Conservation (phyloP, 2,797 vertebrate genomes). For the Brachyalestes nurse region DNA sequence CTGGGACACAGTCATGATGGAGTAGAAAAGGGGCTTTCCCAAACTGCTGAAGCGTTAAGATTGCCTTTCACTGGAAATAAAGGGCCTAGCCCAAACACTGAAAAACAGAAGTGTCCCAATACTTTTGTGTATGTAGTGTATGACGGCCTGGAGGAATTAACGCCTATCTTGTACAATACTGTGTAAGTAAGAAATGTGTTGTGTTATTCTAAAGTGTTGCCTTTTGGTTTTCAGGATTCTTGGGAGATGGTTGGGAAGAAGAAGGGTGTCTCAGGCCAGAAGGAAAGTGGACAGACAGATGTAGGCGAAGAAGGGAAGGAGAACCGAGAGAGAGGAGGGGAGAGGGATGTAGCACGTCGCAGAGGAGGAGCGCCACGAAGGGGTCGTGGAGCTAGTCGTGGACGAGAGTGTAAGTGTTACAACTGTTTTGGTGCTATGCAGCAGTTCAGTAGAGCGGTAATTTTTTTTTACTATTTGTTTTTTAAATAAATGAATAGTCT, state of each 20-base stretch:
- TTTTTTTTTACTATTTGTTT: neutral
- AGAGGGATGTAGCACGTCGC: slow-evolving; percentile 90
- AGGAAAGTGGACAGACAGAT: slow-evolving; percentile 89
- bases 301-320: slow-evolving; percentile 93
- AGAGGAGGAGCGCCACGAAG: slow-evolving; percentile 88
- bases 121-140: too few species aligned
- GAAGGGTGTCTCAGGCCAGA: slow-evolving; percentile 95
- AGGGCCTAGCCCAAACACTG: too few species aligned
- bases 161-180: too few species aligned
- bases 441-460: neutral
- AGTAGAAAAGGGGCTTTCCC: too few species aligned
- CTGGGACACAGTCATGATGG: too few species aligned
- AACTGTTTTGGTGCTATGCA: neutral
- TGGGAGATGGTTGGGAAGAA: slow-evolving; percentile 99
- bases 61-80: too few species aligned
- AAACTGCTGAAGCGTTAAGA: too few species aligned
- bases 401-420: slow-evolving; percentile 90
- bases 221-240: slow-evolving; percentile 83
- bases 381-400: slow-evolving; percentile 90
- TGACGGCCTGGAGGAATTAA: too few species aligned
- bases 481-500: neutral
- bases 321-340: slow-evolving; percentile 88
- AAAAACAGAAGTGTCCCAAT: too few species aligned
- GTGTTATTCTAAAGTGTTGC: neutral
- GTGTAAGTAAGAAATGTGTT: too few species aligned